Percentiles rank a stretch among this genome's conserved stretches.
Evolutionary conservation across 2,888 invertebrate species (phyloP).

Genomic region (Epicampocera succincta): DNA sequence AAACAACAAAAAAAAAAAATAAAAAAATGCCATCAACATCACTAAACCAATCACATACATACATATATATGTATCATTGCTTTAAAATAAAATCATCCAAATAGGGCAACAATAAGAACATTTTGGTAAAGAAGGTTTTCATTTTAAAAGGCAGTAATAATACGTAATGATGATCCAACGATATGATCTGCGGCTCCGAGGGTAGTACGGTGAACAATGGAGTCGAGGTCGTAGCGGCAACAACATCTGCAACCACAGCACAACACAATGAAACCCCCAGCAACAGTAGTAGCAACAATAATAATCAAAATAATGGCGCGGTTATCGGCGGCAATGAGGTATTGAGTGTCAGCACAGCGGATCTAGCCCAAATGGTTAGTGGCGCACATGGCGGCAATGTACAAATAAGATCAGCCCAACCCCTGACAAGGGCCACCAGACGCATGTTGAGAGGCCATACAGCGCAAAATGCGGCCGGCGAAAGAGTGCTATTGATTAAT

Average conservation of each 20-base stretch:
- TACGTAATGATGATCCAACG: conserved; percentile 82
- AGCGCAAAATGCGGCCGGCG: conserved; percentile 78
- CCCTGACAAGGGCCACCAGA: conserved; percentile 67
- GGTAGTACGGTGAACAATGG: conserved; percentile 66
- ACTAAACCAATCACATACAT: conserved; percentile 36
- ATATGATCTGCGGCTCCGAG: conserved; percentile 80
- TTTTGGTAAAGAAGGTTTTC: conserved; percentile 82
- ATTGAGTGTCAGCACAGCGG: conserved; percentile 66
- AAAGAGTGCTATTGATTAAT: conserved; percentile 77
- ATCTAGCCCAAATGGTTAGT: conserved; percentile 66
- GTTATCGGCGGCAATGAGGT: conserved; percentile 67
- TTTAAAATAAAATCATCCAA: conserved; percentile 33
- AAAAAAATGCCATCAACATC: conserved; percentile 42
- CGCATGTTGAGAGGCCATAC: conserved; percentile 78
- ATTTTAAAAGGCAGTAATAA: conserved; percentile 82
- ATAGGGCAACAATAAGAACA: conserved; percentile 82
- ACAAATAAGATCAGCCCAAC: conserved; percentile 65
- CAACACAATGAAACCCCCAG: conserved; percentile 49
- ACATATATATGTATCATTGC: no score
- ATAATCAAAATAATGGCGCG: conserved; percentile 19
- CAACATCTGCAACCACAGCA: conserved; percentile 69
- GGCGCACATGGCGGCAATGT: conserved; percentile 72
- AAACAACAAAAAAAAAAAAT: conserved; percentile 12
- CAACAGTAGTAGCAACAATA: conserved; percentile 20
- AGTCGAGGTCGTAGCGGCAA: conserved; percentile 69